Base-by-base conservation (phyloP, 2,888 invertebrate species). In the Acleris laterana region DNA sequence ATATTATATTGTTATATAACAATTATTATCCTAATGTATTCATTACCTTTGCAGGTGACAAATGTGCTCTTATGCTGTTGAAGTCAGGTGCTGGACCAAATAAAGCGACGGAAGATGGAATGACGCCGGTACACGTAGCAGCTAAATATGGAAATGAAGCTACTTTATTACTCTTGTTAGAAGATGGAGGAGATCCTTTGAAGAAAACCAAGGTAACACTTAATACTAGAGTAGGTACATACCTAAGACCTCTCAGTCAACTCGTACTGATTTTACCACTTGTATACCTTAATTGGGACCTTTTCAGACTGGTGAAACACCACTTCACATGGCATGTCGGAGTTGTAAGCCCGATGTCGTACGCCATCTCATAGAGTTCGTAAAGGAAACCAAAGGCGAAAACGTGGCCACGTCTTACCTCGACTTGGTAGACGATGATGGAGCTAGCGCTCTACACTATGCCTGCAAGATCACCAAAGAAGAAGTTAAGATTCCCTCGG, bases 11-110 rank as follows among this genome's bases (percentile, higher is more conserved):
- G n/a, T n/a, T n/a, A n/a, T n/a, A n/a, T n/a, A n/a, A 13, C 1
- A 38, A 13, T 38, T 0, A 38, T 11, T 38, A 38, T 3, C 38
- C 3, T 38, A 9, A 32, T 38, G 11, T 13, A 19, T 22, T 16
- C n/a, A n/a, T 42, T 42, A 38, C 11, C 6, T 53, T 59, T 64
- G 0, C 72, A 92, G 93, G 93, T 60, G 93, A 93, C 68, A 93
- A 93, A 74, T 99, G 99, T 88, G 99, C 99, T 5, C 94, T 99
- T 74, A 99, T 99, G 99, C 93, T 99, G 70, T 93, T 99, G 46
- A 99, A 99, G 88, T 99, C 99, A 3, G 99, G 99, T 0, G 99
- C 99, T 9, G 97, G 98, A 68, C 98, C 99, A 1, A 99, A 99
- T 90, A 95, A 99, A 69, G 96, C 96, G 3, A 99, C 98, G 68